Base-by-base conservation (phyloP, 2,888 invertebrate species). In the Girardia tigrina region DNA sequence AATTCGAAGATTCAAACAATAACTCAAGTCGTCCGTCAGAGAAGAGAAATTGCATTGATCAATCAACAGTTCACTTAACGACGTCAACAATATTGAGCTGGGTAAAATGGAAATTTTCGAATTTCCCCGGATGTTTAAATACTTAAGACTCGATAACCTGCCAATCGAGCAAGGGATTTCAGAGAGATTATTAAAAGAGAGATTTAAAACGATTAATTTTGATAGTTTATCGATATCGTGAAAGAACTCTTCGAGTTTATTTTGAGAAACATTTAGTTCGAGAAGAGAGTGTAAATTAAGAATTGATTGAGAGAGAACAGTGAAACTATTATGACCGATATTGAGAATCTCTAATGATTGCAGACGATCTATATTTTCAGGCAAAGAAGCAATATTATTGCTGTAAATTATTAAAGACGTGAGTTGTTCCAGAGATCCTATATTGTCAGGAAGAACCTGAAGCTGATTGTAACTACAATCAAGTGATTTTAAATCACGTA, bases 131-230 rank as follows among this genome's bases (percentile, higher is more conserved):
- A 56, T 4, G 23, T 56, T 56, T 56, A 56, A 4, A n/a, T 56
- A 56, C 23, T 56, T 56, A 6, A 56, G 23, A 56, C 2, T 12
- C 23, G n/a, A 56, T 56, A 56, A 56, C 23, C 23, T 23, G 4
- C 56, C 56, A n/a, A 56, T 56, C n/a, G n/a, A 20, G n/a, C 20
- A 8, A 6, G 56, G 56, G 4, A 56, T 4, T 56, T 16, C 56
- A n/a, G n/a, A 12, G 4, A 56, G n/a, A 4, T 56, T 56, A 16
- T 56, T 56, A 56, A 56, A 56, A 20, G 56, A 56, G n/a, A 56
- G n/a, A 56, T 56, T 56, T 56, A 56, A 56, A 56, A 56, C 56
- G 4, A 56, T 56, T 56, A 56, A 56, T n/a, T 56, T 56, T 8
- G 6, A 20, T 23, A 56, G n/a, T 56, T 56, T 56, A 20, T 23